A percentile compares a stretch with the other conserved stretches of the same genome.
phyloP scores from a whole-genome alignment of 2,888 invertebrate species.

The Ferrisia virgata region DNA sequence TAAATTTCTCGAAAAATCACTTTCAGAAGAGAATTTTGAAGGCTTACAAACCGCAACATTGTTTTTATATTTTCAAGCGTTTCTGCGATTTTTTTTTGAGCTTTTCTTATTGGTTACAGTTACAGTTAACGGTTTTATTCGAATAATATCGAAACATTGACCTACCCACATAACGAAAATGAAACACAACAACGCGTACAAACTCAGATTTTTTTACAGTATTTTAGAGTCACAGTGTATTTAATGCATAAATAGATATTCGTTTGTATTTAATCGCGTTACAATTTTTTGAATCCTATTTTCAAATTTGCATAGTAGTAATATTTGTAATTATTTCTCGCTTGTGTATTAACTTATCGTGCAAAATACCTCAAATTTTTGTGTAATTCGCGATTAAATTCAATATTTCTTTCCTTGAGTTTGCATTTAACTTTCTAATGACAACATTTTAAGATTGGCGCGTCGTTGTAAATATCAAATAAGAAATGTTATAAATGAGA shows the following conservation, averaged over 20 bases:
- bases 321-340: neutral
- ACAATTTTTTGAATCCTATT: slow-evolving; percentile 1
- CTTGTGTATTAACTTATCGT: neutral
- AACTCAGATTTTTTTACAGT: slow-evolving; percentile 25
- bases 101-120: neutral
- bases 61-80: neutral
- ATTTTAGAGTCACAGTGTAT: slow-evolving; percentile 41
- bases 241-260: slow-evolving; percentile 45
- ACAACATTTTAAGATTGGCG: slow-evolving; percentile 43
- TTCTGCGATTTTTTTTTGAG: neutral
- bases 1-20: neutral
- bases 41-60: neutral
- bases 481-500: slow-evolving; percentile 12
- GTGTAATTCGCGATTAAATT: neutral
- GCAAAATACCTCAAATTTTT: neutral
- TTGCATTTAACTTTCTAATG: slow-evolving; percentile 41
- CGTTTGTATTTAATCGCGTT: slow-evolving; percentile 45
- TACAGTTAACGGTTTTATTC: neutral
- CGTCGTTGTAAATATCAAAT: slow-evolving; percentile 22
- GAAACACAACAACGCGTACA: slow-evolving; percentile 32
- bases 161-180: neutral
- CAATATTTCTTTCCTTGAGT: neutral
- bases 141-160: neutral
- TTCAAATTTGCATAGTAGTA: neutral
- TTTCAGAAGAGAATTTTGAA: neutral